phyloP scores from a whole-genome alignment of 1,140 invertebrate species.

The Ceratosolen solmsi region DNA sequence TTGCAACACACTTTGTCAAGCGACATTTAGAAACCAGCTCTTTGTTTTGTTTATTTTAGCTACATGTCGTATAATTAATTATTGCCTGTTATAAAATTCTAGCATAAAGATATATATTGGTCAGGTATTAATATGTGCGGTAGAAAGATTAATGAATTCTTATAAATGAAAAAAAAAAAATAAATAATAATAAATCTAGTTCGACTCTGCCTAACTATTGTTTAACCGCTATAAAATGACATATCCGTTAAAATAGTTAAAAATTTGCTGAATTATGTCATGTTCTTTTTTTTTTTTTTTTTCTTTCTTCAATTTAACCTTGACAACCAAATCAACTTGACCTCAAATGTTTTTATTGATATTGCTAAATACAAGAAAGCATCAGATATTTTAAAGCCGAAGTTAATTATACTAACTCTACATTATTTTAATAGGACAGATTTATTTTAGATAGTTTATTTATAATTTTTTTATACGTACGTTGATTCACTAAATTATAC shows the following conservation, averaged over 20 bases:
- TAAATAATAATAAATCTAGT: too few relatives aligned
- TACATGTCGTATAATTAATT: background rate
- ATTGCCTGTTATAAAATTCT: too few relatives aligned
- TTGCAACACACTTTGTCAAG: background rate
- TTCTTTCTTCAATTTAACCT: constrained; percentile 33
- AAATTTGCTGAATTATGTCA: background rate
- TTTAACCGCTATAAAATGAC: background rate
- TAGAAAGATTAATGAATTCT: background rate
- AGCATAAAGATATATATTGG: background rate
- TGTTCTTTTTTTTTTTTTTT: constrained; percentile 18
- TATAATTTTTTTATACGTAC: background rate
- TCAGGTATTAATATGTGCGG: background rate
- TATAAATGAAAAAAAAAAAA: background rate
- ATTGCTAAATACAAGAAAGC: background rate
- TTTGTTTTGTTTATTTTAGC: background rate
- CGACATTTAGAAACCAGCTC: background rate
- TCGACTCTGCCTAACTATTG: too few relatives aligned
- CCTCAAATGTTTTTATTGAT: constrained; percentile 43
- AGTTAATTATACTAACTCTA: constrained; percentile 7
- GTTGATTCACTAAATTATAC: background rate
- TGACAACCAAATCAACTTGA: constrained; percentile 43
- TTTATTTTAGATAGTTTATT: background rate
- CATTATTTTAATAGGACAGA: background rate
- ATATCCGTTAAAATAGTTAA: background rate
- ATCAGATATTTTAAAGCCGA: constrained; percentile 12